A percentile compares a stretch with the other conserved stretches of the same genome.
Evolutionary conservation across 2,888 invertebrate species (phyloP).

Genomic region (Neoascia interrupta): DNA sequence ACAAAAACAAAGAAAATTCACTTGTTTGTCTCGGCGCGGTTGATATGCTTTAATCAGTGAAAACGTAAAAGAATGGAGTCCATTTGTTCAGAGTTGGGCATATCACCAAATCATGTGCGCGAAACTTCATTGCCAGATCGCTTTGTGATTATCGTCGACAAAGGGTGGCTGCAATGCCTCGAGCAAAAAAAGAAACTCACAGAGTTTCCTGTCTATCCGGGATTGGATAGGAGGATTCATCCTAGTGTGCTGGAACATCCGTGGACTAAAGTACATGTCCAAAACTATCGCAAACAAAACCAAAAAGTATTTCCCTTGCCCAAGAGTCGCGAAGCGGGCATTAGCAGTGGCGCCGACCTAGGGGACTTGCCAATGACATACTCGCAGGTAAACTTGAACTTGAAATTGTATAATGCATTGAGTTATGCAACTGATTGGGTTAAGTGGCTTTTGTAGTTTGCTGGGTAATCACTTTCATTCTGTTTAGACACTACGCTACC

Average conservation of each 20-base stretch:
- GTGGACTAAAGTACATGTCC: constrained; percentile 79
- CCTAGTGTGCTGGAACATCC: constrained; percentile 78
- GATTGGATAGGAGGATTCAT: constrained; percentile 75
- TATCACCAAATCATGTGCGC: constrained; percentile 85
- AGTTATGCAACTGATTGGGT: constrained; percentile 45
- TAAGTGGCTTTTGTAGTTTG: too few relatives aligned
- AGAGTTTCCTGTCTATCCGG: constrained; percentile 74
- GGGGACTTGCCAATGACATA: constrained; percentile 86
- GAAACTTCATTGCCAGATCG: constrained; percentile 81
- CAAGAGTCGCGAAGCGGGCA: constrained; percentile 75
- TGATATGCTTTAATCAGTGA: constrained; percentile 36
- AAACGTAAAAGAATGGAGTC: constrained; percentile 82
- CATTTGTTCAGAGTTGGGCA: constrained; percentile 86
- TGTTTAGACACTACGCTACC: too few relatives aligned
- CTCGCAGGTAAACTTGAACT: constrained; percentile 82
- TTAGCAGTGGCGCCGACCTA: constrained; percentile 68
- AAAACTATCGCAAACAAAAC: constrained; percentile 84
- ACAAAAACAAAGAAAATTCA: constrained; percentile 39
- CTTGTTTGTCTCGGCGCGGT: not conserved
- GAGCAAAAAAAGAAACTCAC: constrained; percentile 75
- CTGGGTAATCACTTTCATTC: too few relatives aligned
- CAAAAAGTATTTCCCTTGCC: constrained; percentile 88
- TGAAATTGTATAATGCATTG: constrained; percentile 5
- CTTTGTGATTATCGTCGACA: constrained; percentile 84
- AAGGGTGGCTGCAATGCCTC: constrained; percentile 83